phyloP scores from a whole-genome alignment of 2,797 vertebrate species.

The Pterois miles region DNA sequence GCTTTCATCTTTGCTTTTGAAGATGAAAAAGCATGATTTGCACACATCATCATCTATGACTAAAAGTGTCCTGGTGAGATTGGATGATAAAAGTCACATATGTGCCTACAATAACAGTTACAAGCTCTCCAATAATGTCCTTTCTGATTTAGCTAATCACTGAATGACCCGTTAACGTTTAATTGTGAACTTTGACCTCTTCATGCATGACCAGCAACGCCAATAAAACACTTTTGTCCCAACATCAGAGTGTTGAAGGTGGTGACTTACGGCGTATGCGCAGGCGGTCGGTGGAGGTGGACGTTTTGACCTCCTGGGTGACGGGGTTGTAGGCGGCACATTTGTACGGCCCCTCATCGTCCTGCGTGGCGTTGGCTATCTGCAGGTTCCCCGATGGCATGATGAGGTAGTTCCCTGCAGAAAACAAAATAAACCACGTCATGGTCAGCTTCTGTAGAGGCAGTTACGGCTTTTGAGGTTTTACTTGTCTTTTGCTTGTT shows the following conservation, averaged over 20 bases:
- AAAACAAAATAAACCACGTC: neutral
- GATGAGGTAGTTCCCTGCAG: conserved; percentile 96
- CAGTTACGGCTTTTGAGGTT: neutral
- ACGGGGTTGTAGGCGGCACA: conserved; percentile 97
- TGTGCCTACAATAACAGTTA: conserved; percentile 2
- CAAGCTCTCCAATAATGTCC: neutral
- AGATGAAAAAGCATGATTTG: conserved; percentile 9
- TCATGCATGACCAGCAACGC: no score
- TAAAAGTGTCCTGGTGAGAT: conserved; percentile 13
- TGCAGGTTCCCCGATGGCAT: conserved; percentile 99
- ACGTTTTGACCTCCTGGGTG: conserved; percentile 97
- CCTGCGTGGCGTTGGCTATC: conserved; percentile 95
- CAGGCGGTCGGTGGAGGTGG: conserved; percentile 91
- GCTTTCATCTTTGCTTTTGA: conserved; percentile 19
- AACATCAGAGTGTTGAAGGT: neutral
- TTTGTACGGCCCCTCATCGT: conserved; percentile 95
- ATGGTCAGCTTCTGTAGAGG: neutral
- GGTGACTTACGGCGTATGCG: conserved; percentile 92
- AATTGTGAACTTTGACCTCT: neutral
- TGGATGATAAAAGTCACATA: conserved; percentile 9
- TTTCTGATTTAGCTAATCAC: neutral
- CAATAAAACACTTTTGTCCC: neutral
- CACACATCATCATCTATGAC: conserved; percentile 1
- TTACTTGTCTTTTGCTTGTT: neutral
- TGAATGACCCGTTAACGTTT: neutral